phyloP scores from a whole-genome alignment of 1,140 invertebrate genomes.

The Phymorhynchus buccinoides region DNA sequence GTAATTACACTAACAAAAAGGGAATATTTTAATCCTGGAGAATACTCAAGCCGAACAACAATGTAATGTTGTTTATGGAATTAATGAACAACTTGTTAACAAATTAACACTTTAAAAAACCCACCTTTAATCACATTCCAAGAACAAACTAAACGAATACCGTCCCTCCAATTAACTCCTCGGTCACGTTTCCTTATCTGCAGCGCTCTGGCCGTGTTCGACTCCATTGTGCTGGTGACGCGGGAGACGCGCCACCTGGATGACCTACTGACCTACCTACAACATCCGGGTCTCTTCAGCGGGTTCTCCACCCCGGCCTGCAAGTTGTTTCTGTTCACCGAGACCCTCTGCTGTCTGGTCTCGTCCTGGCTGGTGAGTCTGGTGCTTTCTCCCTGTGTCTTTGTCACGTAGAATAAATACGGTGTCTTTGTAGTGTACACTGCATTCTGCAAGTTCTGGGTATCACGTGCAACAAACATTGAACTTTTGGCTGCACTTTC shows the following conservation, averaged over 20 bases:
- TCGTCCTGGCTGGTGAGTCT: constrained; percentile 57
- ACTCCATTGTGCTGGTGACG: constrained; percentile 55
- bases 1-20: too few species aligned
- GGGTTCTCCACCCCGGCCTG: constrained; percentile 48
- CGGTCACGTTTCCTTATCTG: background rate
- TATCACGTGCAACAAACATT: too few species aligned
- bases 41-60: too few species aligned
- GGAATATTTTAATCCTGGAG: too few species aligned
- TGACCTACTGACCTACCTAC: constrained; percentile 41
- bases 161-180: background rate
- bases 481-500: too few species aligned
- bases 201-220: constrained; percentile 60
- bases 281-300: constrained; percentile 41
- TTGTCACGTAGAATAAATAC: background rate
- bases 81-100: too few species aligned
- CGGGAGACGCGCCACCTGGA: constrained; percentile 43
- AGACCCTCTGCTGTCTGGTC: constrained; percentile 60
- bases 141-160: background rate
- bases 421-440: too few species aligned
- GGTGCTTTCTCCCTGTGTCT: background rate
- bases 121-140: too few species aligned
- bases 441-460: too few species aligned
- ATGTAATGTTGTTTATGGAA: too few species aligned
- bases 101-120: too few species aligned
- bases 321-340: constrained; percentile 58